A percentile compares a stretch with the other conserved stretches of the same genome.
Conservation (phyloP, 2,888 invertebrate genomes). For the Leptopilina myrica region DNA sequence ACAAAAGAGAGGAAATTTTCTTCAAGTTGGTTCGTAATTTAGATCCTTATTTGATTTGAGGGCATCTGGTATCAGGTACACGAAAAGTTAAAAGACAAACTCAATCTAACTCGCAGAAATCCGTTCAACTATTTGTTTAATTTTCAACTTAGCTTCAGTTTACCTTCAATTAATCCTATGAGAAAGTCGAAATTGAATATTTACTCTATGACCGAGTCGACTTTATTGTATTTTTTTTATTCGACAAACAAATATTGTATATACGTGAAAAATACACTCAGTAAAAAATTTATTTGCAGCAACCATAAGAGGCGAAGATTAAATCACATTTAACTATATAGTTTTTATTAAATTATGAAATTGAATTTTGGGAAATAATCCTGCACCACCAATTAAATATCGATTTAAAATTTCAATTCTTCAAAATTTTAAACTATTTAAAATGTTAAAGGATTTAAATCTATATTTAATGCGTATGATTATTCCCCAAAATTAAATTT, state of each 20-base stretch:
- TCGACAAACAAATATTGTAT: background rate
- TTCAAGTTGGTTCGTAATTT: background rate
- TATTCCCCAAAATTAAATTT: too few species aligned
- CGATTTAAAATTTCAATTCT: too few species aligned
- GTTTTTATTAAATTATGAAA: too few species aligned
- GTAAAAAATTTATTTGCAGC: too few species aligned
- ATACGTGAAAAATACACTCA: background rate
- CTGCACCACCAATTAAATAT: too few species aligned
- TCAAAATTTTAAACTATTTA: too few species aligned
- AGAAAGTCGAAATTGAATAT: constrained; percentile 10
- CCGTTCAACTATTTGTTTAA: constrained; percentile 24
- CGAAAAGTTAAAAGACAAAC: constrained; percentile 21
- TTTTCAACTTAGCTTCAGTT: constrained; percentile 22
- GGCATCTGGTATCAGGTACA: constrained; percentile 9
- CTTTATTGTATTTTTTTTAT: background rate
- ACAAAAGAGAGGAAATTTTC: background rate
- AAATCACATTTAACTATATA: too few species aligned
- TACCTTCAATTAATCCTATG: constrained; percentile 5
- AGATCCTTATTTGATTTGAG: constrained; percentile 22
- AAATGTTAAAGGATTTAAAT: too few species aligned
- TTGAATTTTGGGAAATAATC: too few species aligned
- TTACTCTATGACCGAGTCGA: background rate
- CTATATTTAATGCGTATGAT: too few species aligned
- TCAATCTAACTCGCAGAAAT: constrained; percentile 25
- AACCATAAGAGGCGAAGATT: too few species aligned